Evolutionary conservation across 64 coral and sea anemone genomes (phyloP).

Genomic region (Montipora efflorescens): DNA sequence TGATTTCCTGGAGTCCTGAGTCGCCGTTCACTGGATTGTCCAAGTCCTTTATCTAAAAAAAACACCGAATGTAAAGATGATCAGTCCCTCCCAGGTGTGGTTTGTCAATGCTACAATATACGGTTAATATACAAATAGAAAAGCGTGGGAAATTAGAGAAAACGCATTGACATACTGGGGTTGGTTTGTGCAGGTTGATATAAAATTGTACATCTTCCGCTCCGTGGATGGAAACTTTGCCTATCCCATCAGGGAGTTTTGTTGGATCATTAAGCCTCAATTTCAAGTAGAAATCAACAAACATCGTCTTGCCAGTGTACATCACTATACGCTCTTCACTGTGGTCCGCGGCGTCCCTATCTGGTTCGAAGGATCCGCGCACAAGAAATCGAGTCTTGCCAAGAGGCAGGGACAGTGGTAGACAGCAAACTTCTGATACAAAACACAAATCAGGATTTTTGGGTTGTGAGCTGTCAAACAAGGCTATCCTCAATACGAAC

Average conservation of each 20-base stretch:
- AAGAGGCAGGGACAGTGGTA: slow-evolving; percentile 67
- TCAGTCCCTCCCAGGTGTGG: too few species aligned
- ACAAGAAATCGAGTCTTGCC: slow-evolving; percentile 86
- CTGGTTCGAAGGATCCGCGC: slow-evolving; percentile 80
- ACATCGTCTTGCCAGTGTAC: slow-evolving; percentile 83
- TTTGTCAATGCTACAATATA: too few species aligned
- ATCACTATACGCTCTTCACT: slow-evolving; percentile 80
- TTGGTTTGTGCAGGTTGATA: slow-evolving; percentile 81
- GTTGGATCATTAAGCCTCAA: slow-evolving; percentile 89
- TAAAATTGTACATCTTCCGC: slow-evolving; percentile 71
- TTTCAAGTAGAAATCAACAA: slow-evolving; percentile 93
- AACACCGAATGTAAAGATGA: too few species aligned
- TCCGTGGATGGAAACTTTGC: slow-evolving; percentile 82
- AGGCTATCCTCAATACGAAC: slow-evolving; percentile 81
- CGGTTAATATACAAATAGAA: too few species aligned
- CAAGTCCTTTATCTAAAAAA: not conserved
- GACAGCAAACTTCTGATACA: slow-evolving; percentile 76
- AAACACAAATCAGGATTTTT: slow-evolving; percentile 79
- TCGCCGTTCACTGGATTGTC: not conserved
- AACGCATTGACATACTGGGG: slow-evolving; percentile 53
- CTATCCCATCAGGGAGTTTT: slow-evolving; percentile 86
- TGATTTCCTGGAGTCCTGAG: not conserved
- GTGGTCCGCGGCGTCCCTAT: slow-evolving; percentile 84
- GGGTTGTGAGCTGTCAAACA: slow-evolving; percentile 72
- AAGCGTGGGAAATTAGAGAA: not conserved